Base-by-base conservation (phyloP, 2,797 vertebrate genomes). In the Chiroxiphia lanceolata region DNA sequence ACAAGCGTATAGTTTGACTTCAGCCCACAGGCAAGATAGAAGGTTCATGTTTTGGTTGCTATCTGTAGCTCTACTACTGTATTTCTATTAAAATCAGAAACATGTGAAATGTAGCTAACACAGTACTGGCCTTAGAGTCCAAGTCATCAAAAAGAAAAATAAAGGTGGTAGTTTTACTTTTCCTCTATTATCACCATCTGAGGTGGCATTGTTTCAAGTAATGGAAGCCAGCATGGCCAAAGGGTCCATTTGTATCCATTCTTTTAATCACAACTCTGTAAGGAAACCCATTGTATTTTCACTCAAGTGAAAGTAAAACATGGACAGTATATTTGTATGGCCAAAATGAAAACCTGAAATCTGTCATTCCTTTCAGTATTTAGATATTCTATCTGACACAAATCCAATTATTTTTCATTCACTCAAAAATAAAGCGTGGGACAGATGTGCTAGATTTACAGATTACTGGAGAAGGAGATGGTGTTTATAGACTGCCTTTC, bases 361-460 rank as follows among this genome's bases (percentile, higher is more conserved):
- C 36, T 81, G 27, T 60, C 72, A 36, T 90, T 87, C 21, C 44
- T 82, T 91, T 87, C 76, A 83, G 38, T 48, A 42, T 79, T 83
- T 83, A 50, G 61, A 78, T 93, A 91, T 38, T 83, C 69, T 64
- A n/a, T 33, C 34, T 94, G 83, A 86, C 77, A 91, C 47, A 90
- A 86, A 88, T 81, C 65, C 60, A 83, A 34, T 50, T 83, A 61
- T 60, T 94, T 92, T 90, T 86, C 38, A 61, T 87, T 84, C 29
- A n/a, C 33, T 92, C 40, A 65, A 88, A 81, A 91, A 90, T 88
- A 88, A 94, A 91, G 34, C 50, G 84, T 60, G 23, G 40, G 19
- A 68, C 48, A 89, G 60, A 89, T 92, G 64, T 83, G 75, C 34
- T 85, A 89, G n/a, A 51, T 68, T 89, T 91, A 85, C 75, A 89